phyloP scores from a whole-genome alignment of 2,113 vertebrate species.

The Arvicanthis niloticus region DNA sequence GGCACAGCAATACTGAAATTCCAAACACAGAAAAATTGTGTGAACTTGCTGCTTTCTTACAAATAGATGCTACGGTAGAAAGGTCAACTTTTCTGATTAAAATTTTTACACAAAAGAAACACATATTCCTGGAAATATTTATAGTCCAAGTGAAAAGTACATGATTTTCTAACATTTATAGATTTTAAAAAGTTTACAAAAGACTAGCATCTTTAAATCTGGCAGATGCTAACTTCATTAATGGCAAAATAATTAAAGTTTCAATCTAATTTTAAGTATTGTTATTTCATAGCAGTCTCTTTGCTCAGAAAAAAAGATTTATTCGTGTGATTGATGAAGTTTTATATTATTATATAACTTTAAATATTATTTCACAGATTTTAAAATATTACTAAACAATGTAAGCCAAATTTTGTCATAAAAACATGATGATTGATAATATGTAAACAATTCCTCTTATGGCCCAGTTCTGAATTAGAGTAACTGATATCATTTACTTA shows the following conservation, averaged over 20 bases:
- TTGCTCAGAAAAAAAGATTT: background rate
- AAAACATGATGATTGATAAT: background rate
- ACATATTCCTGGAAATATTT: slow-evolving; percentile 9
- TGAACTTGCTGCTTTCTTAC: background rate
- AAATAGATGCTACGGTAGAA: background rate
- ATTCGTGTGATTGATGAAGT: background rate
- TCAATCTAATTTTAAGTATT: slow-evolving; percentile 10
- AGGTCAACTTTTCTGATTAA: background rate
- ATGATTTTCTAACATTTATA: background rate
- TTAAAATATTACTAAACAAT: slow-evolving; percentile 17
- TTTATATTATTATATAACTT: background rate
- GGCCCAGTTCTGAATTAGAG: background rate
- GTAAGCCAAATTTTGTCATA: background rate
- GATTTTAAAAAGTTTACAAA: background rate
- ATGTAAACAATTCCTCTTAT: background rate
- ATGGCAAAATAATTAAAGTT: slow-evolving; percentile 12
- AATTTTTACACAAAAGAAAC: slow-evolving; percentile 23
- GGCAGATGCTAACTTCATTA: background rate
- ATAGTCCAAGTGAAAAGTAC: slow-evolving; percentile 8
- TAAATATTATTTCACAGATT: slow-evolving; percentile 13
- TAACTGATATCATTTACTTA: slow-evolving; percentile 35
- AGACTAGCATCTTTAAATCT: background rate
- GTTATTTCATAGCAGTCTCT: background rate
- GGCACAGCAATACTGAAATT: background rate
- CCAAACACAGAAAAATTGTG: background rate